Base-by-base conservation (phyloP, 1,140 invertebrate genomes). In the Aphaenogaster floridana region DNA sequence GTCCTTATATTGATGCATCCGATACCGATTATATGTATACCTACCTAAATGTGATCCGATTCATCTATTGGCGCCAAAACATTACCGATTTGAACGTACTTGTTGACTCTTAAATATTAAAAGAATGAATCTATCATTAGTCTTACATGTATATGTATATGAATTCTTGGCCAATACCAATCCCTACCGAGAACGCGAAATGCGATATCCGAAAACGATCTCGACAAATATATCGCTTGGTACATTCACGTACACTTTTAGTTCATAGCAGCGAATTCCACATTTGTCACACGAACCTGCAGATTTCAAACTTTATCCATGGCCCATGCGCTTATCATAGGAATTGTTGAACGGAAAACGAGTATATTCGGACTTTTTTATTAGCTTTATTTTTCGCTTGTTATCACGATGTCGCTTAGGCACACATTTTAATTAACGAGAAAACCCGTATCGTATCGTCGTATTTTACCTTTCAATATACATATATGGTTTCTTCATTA, bases 71-170 rank as follows among this genome's bases (percentile, higher is more conserved):
- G 63, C 48, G 78, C 42, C 42, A 52, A 68, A 69, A 21, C 17
- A 39, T 66, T 66, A 36, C 28, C 21, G 42, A 80, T 50, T 68
- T 80, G n/a, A 80, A 80, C n/a, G n/a, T 69, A 54, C 63, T 80
- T 80, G 78, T 80, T 80, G 63, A 63, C 59, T 78, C 76, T 78
- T 63, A 69, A 68, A 80, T 80, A 80, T 80, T 50, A 39, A 69
- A 52, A n/a, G 61, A 68, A 80, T 36, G 48, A 80, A 52, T 28
- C 34, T 68, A 28, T 13, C 13, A 69, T 80, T 80, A 80, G 63
- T 39, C 45, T 68, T 39, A 39, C 2, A 39, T n/a, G 21, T 80
- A n/a, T 80, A n/a, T 74, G 54, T 39, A 68, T 28, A 17, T 28
- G 69, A 80, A 69, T 80, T 80, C 34, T 80, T 80, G 28, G 36